Conservation (phyloP, 2,888 invertebrate genomes). For the Scaptomyza flava region DNA sequence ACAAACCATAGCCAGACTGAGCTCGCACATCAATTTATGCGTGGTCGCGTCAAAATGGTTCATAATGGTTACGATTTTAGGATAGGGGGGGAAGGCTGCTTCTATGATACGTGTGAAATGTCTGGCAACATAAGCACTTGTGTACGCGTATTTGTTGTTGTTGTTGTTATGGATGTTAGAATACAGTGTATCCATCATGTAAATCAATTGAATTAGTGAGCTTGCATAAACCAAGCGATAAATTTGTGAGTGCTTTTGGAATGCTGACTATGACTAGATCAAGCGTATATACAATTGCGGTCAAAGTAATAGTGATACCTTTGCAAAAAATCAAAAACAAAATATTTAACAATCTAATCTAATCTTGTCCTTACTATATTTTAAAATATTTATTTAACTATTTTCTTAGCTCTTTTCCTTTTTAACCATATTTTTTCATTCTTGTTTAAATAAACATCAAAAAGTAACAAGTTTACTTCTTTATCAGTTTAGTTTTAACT, state of each 20-base stretch:
- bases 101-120: conserved; percentile 8
- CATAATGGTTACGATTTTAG: conserved; percentile 23
- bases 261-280: not conserved
- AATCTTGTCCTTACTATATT: too few relatives aligned
- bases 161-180: conserved; percentile 5
- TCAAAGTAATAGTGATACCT: not conserved
- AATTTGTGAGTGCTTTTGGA: not conserved
- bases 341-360: too few relatives aligned
- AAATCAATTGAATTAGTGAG: conserved; percentile 59
- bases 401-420: too few relatives aligned
- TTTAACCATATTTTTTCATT: too few relatives aligned
- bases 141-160: not conserved
- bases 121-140: not conserved
- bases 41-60: conserved; percentile 45
- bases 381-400: too few relatives aligned
- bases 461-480: too few relatives aligned
- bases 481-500: too few relatives aligned
- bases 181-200: conserved; percentile 30
- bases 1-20: conserved; percentile 2
- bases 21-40: conserved; percentile 52
- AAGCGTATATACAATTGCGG: not conserved
- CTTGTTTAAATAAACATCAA: too few relatives aligned
- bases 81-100: not conserved
- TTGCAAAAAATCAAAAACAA: too few relatives aligned
- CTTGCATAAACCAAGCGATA: not conserved